A percentile compares a stretch with the other conserved stretches of the same genome.
Evolutionary conservation across 2,113 vertebrate species (phyloP).

Genomic region (Monopterus albus): DNA sequence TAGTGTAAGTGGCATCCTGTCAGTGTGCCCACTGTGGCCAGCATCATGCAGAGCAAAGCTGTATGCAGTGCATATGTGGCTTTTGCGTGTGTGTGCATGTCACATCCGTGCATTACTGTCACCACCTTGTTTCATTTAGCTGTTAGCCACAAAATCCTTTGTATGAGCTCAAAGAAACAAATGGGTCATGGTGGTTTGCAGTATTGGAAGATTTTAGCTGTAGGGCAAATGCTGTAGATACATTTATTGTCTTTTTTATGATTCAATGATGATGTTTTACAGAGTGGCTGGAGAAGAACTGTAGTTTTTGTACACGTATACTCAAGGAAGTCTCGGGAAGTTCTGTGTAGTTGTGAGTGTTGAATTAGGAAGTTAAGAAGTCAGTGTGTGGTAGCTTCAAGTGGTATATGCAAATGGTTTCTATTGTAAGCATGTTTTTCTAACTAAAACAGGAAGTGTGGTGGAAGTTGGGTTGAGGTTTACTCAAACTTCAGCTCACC

Average conservation of each 20-base stretch:
- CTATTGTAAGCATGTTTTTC: no score
- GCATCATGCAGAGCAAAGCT: conserved; percentile 5
- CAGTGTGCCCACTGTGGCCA: background rate
- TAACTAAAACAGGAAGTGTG: no score
- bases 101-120: background rate
- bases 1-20: conserved; percentile 10
- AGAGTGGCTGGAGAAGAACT: no score
- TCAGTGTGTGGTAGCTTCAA: no score
- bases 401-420: no score
- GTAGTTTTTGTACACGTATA: background rate
- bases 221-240: no score
- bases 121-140: background rate
- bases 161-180: background rate
- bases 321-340: background rate
- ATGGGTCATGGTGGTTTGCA: background rate
- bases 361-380: no score
- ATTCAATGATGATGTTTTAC: no score
- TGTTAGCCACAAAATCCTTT: conserved; percentile 9
- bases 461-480: no score
- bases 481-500: no score
- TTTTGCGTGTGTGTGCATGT: background rate
- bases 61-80: conserved; percentile 10
- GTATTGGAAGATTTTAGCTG: background rate
- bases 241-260: no score
- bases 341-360: background rate